Evolutionary conservation across 1,140 invertebrate species (phyloP).

Genomic region (Polypedilum vanderplanki): DNA sequence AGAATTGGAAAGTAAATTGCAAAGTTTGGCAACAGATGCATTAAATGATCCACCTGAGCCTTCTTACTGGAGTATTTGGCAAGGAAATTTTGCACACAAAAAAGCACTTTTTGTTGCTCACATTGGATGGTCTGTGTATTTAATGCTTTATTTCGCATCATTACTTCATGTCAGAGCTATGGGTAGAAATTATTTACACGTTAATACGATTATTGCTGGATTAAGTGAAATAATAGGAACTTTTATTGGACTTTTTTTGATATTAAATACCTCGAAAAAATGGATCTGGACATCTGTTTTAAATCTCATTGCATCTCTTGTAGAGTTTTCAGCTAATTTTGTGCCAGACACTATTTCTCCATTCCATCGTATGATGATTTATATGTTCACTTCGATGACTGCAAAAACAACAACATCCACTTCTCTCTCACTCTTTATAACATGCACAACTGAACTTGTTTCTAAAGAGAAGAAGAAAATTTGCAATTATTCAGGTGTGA

Average conservation of each 20-base stretch:
- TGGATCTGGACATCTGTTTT: conserved; percentile 41
- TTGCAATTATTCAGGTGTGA: conserved; percentile 42
- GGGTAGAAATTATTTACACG: conserved; percentile 41
- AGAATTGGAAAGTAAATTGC: conserved; percentile 39
- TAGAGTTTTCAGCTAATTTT: conserved; percentile 41
- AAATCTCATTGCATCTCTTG: conserved; percentile 43
- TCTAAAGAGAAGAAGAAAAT: conserved; percentile 39
- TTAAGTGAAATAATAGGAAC: conserved; percentile 42
- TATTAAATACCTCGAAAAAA: conserved; percentile 41
- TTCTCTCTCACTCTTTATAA: conserved; percentile 40
- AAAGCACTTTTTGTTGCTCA: conserved; percentile 40
- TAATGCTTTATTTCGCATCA: conserved; percentile 45
- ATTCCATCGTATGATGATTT: conserved; percentile 34
- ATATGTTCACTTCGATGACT: conserved; percentile 42
- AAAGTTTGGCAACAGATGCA: conserved; percentile 32
- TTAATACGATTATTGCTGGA: conserved; percentile 43
- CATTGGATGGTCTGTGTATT: conserved; percentile 40
- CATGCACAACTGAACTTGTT: conserved; percentile 41
- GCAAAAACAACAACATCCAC: conserved; percentile 40
- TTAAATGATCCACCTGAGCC: conserved; percentile 34
- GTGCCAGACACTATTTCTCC: conserved; percentile 34
- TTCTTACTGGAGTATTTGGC: conserved; percentile 39
- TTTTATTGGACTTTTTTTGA: conserved; percentile 40
- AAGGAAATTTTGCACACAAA: conserved; percentile 36
- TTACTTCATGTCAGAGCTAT: conserved; percentile 44